Conservation (phyloP, 2,113 vertebrate species). For the Stictonetta naevosa region DNA sequence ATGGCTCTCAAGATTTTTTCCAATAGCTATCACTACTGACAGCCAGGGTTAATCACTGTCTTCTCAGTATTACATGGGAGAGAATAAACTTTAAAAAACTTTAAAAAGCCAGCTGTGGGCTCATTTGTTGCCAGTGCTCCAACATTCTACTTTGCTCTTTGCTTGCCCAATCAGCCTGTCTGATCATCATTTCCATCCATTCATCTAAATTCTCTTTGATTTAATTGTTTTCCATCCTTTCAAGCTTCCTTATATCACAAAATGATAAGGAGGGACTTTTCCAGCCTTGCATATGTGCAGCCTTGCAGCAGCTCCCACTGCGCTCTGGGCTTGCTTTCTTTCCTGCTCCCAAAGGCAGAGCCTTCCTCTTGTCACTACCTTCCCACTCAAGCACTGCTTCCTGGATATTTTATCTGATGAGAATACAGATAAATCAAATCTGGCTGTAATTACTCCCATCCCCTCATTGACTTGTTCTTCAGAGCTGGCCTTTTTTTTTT, state of each 20-base stretch:
- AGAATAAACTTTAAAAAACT: not conserved
- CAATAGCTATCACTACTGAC: not conserved
- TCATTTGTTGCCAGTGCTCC: not conserved
- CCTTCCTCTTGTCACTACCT: not conserved
- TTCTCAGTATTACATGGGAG: not conserved
- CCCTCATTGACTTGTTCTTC: not conserved
- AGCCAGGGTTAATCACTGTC: not conserved
- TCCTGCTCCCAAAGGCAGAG: rapidly evolving
- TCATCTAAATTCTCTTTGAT: rapidly evolving
- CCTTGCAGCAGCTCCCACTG: not conserved
- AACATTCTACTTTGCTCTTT: not conserved
- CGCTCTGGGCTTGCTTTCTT: not conserved
- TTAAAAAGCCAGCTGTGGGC: not conserved
- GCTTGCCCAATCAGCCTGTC: not conserved
- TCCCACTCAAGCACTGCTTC: not conserved
- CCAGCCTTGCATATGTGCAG: rapidly evolving
- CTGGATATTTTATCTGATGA: not conserved
- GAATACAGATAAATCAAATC: not conserved
- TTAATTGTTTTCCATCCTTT: not conserved
- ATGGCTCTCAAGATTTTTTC: not conserved
- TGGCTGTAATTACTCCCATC: not conserved
- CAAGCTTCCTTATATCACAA: too few species aligned
- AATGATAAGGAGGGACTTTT: not conserved
- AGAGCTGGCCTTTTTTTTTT: not conserved
- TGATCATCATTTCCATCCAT: not conserved